These are phyloP conservation scores for Uria lomvia DNA, from an alignment of 2,113 vertebrate genomes.

Conservation along the genomic window DNA sequence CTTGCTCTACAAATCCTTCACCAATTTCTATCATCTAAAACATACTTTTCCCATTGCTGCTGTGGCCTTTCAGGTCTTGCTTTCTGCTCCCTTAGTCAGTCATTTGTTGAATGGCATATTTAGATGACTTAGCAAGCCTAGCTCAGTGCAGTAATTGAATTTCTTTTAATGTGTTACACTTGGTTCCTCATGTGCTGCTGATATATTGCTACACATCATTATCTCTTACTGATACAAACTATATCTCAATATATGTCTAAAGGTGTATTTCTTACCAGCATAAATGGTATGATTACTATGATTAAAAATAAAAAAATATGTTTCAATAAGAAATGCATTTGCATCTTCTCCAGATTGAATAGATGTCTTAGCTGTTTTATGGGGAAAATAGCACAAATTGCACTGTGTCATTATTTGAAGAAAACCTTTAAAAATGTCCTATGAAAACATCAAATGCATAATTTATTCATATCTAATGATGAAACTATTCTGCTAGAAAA, in stretches of 20 bases:
- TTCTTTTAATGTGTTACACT: not conserved
- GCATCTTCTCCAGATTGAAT: not conserved
- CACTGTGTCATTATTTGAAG: not conserved
- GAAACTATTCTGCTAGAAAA: not conserved
- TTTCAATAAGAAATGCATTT: not conserved
- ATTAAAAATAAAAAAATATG: not conserved
- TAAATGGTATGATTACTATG: not conserved
- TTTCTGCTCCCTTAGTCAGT: not conserved
- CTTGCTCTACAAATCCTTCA: not conserved
- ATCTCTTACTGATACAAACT: not conserved
- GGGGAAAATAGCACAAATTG: not conserved
- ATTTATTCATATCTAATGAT: not conserved
- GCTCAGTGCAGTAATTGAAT: not conserved
- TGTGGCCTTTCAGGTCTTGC: not conserved
- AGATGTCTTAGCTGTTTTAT: not conserved
- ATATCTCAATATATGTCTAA: not conserved
- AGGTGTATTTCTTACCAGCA: not conserved
- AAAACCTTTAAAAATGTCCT: not conserved
- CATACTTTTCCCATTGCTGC: not conserved
- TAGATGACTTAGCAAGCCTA: not conserved
- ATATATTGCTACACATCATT: not conserved
- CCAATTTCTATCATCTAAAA: not conserved
- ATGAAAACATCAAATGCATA: not conserved
- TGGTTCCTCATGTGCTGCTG: not conserved
- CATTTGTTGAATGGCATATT: not conserved